Evolutionary conservation across 2,888 invertebrate genomes (phyloP).

Genomic region (Cephalotes varians): DNA sequence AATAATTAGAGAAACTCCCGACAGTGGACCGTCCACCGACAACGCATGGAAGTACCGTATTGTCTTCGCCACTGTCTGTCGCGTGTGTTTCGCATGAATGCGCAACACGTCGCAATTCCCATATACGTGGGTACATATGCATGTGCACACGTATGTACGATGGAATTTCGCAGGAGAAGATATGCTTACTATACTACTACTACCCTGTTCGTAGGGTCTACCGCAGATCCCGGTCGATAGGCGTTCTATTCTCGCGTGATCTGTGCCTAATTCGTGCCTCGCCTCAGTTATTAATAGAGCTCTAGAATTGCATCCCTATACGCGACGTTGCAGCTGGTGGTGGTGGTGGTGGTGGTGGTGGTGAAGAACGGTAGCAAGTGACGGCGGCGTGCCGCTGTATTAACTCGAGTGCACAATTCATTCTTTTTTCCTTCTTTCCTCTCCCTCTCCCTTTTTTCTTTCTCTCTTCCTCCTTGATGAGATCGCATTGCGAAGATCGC

Average conservation of each 20-base stretch:
- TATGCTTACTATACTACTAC: not conserved
- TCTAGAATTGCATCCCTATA: slow-evolving; percentile 35
- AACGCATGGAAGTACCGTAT: not conserved
- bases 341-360: not conserved
- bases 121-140: not conserved
- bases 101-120: slow-evolving; percentile 38
- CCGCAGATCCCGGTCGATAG: slow-evolving; percentile 46
- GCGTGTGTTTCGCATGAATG: slow-evolving; percentile 30
- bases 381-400: slow-evolving; percentile 1
- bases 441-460: not conserved
- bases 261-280: slow-evolving; percentile 52
- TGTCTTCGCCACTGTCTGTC: not conserved
- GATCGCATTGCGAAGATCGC: slow-evolving; percentile 27
- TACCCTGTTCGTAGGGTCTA: not conserved
- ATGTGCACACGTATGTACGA: not conserved
- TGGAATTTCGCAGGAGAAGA: not conserved
- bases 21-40: not conserved
- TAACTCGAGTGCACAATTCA: slow-evolving; percentile 20
- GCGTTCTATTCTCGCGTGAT: slow-evolving; percentile 51
- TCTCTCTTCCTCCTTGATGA: slow-evolving; percentile 4
- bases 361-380: slow-evolving; percentile 1
- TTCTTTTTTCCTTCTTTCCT: not conserved
- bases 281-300: slow-evolving; percentile 52
- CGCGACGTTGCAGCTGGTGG: slow-evolving; percentile 6
- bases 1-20: slow-evolving; percentile 18